phyloP scores from a whole-genome alignment of 2,797 vertebrate species.

The Mus spretus region DNA sequence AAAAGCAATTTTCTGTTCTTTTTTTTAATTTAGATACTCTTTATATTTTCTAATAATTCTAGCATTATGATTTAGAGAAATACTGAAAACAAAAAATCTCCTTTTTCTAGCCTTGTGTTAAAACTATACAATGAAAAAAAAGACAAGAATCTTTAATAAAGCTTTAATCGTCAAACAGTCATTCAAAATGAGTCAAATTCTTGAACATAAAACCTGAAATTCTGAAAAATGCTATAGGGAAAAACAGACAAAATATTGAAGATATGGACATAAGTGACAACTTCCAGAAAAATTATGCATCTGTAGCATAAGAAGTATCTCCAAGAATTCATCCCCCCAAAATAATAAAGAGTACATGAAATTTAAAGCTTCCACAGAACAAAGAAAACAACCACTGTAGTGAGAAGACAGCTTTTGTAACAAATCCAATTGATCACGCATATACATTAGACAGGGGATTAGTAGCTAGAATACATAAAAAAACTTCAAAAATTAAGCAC shows the following conservation, averaged over 20 bases:
- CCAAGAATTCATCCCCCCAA: too few species aligned
- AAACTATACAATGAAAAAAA: background rate
- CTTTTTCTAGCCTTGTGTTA: background rate
- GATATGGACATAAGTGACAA: background rate
- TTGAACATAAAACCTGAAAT: background rate
- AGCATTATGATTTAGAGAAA: background rate
- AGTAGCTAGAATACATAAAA: background rate
- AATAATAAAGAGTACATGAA: background rate
- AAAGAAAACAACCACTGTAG: background rate
- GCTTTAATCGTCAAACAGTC: background rate
- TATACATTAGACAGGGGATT: background rate
- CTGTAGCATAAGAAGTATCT: background rate
- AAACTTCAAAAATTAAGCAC: background rate
- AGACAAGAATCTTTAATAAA: background rate
- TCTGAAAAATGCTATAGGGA: background rate
- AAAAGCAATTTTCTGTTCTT: background rate
- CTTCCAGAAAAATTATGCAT: background rate
- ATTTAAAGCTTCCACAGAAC: background rate
- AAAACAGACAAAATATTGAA: background rate
- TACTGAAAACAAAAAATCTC: background rate
- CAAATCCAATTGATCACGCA: accelerated
- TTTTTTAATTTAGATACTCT: background rate
- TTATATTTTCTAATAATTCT: background rate
- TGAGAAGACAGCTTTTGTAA: background rate
- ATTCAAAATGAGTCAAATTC: background rate